Conservation (phyloP, 2,113 vertebrate genomes). For the Vanacampus margaritifer region DNA sequence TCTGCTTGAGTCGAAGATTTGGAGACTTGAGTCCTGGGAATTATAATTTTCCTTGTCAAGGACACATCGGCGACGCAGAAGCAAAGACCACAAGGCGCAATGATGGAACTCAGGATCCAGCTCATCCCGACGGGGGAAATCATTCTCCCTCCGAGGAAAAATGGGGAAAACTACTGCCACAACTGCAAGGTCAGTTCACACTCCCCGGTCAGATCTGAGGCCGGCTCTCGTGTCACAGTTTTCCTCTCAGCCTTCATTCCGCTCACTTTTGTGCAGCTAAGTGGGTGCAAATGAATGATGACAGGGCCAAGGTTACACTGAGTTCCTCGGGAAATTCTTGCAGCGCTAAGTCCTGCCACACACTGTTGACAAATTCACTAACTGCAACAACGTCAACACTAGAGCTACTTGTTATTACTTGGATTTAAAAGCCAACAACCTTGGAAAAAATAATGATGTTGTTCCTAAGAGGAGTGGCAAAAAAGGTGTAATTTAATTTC, state of each 20-base stretch:
- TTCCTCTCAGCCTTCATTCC: slow-evolving; percentile 21
- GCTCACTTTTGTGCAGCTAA: background rate
- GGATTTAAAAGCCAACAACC: background rate
- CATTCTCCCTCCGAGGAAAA: slow-evolving; percentile 62
- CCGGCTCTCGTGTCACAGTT: slow-evolving; percentile 18
- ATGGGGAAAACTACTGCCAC: slow-evolving; percentile 64
- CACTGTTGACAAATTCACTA: background rate
- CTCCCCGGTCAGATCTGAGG: background rate
- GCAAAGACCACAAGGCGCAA: slow-evolving; percentile 8
- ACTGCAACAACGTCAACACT: background rate
- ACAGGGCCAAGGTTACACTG: slow-evolving; percentile 13
- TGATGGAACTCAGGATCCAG: slow-evolving; percentile 69
- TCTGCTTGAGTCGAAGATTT: slow-evolving; percentile 12
- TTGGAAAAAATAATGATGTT: background rate
- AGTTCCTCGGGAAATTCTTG: slow-evolving; percentile 22
- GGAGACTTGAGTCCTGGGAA: background rate
- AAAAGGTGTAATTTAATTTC: background rate
- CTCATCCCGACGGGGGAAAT: slow-evolving; percentile 67
- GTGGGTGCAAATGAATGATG: slow-evolving; percentile 14
- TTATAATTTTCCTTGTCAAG: background rate
- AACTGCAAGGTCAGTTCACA: slow-evolving; percentile 62
- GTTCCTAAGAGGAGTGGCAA: background rate
- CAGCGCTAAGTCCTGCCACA: background rate
- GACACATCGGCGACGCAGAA: background rate
- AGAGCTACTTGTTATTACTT: background rate